Base-by-base conservation (phyloP, 2,797 vertebrate species). In the Sebastes hopkinsi region DNA sequence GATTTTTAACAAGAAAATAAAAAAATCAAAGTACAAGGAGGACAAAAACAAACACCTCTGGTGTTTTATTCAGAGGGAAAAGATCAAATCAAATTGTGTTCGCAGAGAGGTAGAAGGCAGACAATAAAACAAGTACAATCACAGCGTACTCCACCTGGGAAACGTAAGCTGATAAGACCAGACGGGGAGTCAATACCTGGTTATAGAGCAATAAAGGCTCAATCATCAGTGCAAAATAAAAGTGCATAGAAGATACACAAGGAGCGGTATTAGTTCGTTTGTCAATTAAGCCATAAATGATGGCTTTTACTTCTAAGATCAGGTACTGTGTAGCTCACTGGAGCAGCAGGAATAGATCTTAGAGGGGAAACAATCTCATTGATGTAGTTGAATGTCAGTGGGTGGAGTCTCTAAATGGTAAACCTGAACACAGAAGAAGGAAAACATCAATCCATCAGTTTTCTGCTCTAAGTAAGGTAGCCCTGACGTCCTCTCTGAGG, bases 171-270 rank as follows among this genome's bases (percentile, higher is more conserved):
- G 75, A 86, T 78, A 11, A 69, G 73, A 81, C 1, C 52, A 75
- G 82, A 84, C 80, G 72, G 75, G 70, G 66, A 87, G 82, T 82
- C 91, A 36, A 85, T 84, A 80, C 79, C 72, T 88, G 22, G 25
- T 87, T 72, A 84, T 27, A 42, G 59, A 67, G 75, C 74, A 72
- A 79, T 79, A 79, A 72, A 79, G 74, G 56, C 75, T 70, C 78
- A 82, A 74, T 77, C 62, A 74, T 69, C 62, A 5, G 66, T 55
- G 66, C 56, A 50, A 65, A 65, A 55, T 66, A 72, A 78, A 81
- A 80, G 30, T 12, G 72, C 69, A 65, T 14, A 4, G 8, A 38
- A 65, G 27, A 29, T 62, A 29, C 42, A 81, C 25, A 20, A 22
- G 30, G 11, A 66, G 27, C 61, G 23, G 9, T 69, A 74, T 82